Conservation (phyloP, 2,888 invertebrate species). For the Asteroscopus sphinx region DNA sequence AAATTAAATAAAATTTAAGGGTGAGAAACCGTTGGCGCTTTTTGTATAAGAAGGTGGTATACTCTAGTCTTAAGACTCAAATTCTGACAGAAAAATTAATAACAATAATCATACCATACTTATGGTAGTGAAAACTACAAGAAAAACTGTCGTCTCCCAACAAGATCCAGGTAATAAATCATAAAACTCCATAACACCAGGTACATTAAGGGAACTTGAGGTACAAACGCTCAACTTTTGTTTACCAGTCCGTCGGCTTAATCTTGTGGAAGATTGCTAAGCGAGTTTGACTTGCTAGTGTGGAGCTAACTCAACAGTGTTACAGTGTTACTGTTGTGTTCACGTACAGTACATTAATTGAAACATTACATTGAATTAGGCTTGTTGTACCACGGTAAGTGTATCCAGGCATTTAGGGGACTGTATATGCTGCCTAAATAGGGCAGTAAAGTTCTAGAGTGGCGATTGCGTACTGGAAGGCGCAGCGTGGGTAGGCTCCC, state of each 20-base stretch:
- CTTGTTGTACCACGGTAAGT: constrained; percentile 34
- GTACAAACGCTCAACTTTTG: constrained; percentile 58
- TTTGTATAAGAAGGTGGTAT: no score
- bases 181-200: constrained; percentile 43
- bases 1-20: no score
- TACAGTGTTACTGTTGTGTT: constrained; percentile 57
- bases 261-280: constrained; percentile 67
- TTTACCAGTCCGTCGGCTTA: constrained; percentile 61
- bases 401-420: no score
- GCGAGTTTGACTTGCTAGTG: constrained; percentile 39
- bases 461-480: no score
- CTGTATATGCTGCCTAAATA: no score
- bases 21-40: no score
- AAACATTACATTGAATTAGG: constrained; percentile 37
- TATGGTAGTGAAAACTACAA: neutral
- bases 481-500: no score
- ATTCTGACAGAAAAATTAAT: no score
- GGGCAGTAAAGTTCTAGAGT: no score
- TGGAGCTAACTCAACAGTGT: constrained; percentile 56
- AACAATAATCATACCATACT: neutral
- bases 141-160: constrained; percentile 14
- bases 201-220: constrained; percentile 44
- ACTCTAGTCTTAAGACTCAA: no score
- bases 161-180: constrained; percentile 44
- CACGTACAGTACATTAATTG: constrained; percentile 51